Evolutionary conservation across 2,888 invertebrate species (phyloP).

Genomic region (Cheiracanthium punctorium): DNA sequence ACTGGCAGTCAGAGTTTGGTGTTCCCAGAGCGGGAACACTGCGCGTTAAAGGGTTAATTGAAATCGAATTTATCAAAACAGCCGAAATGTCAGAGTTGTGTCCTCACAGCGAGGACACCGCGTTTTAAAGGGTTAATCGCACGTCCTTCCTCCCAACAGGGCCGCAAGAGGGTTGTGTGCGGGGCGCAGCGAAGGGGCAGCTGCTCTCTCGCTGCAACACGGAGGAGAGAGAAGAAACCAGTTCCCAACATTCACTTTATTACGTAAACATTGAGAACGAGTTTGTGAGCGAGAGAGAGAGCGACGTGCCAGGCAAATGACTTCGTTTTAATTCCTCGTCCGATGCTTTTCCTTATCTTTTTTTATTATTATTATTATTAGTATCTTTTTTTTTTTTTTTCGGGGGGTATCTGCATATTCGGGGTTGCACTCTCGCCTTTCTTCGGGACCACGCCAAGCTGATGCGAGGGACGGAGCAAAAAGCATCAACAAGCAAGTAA

Average conservation of each 20-base stretch:
- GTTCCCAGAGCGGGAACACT: too few relatives aligned
- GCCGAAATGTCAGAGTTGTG: too few relatives aligned
- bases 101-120: too few relatives aligned
- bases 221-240: constrained; percentile 46
- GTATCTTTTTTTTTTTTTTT: too few relatives aligned
- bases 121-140: too few relatives aligned
- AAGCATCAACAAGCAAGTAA: too few relatives aligned
- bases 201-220: not conserved
- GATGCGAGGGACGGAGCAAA: too few relatives aligned
- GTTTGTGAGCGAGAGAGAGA: constrained; percentile 66
- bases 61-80: too few relatives aligned
- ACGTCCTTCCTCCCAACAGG: not conserved
- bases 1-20: too few relatives aligned
- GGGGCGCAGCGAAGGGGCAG: not conserved
- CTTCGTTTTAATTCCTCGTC: constrained; percentile 67
- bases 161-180: not conserved
- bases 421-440: not conserved
- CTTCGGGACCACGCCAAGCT: too few relatives aligned
- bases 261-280: constrained; percentile 70
- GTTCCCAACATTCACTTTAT: constrained; percentile 67
- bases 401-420: too few relatives aligned
- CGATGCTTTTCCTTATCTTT: constrained; percentile 34
- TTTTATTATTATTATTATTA: not conserved
- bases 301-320: constrained; percentile 66
- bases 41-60: too few relatives aligned